Percentiles rank a stretch among this genome's conserved stretches.
Evolutionary conservation across 1,140 invertebrate genomes (phyloP).

Genomic region (Nautilus pompilius): DNA sequence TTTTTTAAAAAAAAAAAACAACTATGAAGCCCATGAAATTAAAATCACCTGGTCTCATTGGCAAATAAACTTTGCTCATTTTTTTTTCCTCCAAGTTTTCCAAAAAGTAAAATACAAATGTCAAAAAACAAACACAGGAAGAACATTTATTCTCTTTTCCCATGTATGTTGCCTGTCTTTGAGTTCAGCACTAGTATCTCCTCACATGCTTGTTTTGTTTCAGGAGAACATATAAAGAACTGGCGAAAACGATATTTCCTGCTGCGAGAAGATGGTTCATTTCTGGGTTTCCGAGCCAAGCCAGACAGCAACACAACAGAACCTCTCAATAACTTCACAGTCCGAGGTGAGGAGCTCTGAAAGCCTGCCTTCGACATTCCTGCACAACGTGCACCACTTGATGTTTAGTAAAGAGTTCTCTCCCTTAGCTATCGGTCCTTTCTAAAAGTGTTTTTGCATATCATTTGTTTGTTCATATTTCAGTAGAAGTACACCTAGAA

Average conservation of each 20-base stretch:
- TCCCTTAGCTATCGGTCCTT: no score
- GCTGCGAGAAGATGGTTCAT: constrained; percentile 85
- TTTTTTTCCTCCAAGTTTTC: neutral
- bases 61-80: constrained; percentile 1
- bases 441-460: no score
- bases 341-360: constrained; percentile 66
- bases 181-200: neutral
- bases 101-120: neutral
- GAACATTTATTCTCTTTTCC: no score
- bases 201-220: neutral
- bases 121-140: no score
- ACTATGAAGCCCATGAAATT: no score
- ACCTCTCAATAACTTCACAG: constrained; percentile 98
- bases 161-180: neutral
- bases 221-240: constrained; percentile 69
- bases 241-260: constrained; percentile 97
- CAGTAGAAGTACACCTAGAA: no score
- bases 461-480: neutral
- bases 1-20: no score
- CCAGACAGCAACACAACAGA: constrained; percentile 73
- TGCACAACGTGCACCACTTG: no score
- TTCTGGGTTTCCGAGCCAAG: constrained; percentile 89
- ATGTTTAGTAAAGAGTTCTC: no score
- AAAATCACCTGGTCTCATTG: no score
- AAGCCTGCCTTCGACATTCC: neutral